These are phyloP conservation scores for Caenorhabditis doughertyi DNA, from an alignment of 2,888 invertebrate species.

Conservation along the genomic window DNA sequence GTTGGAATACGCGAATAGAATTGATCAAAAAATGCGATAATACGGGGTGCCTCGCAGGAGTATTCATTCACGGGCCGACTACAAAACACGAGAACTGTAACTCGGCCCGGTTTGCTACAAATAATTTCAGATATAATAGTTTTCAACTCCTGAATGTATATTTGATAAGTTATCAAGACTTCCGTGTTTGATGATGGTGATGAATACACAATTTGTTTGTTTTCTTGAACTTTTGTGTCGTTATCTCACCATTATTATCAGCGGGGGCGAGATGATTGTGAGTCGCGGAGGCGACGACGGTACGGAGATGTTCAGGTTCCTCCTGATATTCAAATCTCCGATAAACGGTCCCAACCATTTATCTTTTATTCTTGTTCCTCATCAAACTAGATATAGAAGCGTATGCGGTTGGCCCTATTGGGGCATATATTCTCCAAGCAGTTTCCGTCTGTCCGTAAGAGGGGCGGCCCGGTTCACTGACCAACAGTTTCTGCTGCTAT, in stretches of 20 bases:
- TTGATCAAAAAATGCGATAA: constrained; percentile 27
- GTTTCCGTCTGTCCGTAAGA: constrained; percentile 31
- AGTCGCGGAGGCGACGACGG: background rate
- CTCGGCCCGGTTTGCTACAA: background rate
- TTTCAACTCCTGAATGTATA: background rate
- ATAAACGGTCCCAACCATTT: constrained; percentile 22
- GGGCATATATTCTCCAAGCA: constrained; percentile 19
- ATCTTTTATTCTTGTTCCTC: constrained; percentile 5
- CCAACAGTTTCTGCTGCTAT: constrained; percentile 53
- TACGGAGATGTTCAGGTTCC: constrained; percentile 27
- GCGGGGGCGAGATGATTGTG: constrained; percentile 29
- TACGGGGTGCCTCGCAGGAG: background rate
- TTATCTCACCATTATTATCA: constrained; percentile 42
- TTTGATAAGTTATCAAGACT: constrained; percentile 16
- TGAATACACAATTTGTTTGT: constrained; percentile 10
- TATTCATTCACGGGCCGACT: background rate
- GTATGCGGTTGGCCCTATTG: background rate
- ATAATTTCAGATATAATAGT: background rate
- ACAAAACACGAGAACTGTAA: constrained; percentile 49
- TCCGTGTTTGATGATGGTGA: background rate
- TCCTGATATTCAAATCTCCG: constrained; percentile 42
- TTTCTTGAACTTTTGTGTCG: constrained; percentile 45
- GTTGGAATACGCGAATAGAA: constrained; percentile 40
- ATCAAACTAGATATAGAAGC: constrained; percentile 43
- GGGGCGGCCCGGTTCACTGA: constrained; percentile 55